Conservation (phyloP, 64 coral and sea anemone species). For the Stichodactyla helianthus region DNA sequence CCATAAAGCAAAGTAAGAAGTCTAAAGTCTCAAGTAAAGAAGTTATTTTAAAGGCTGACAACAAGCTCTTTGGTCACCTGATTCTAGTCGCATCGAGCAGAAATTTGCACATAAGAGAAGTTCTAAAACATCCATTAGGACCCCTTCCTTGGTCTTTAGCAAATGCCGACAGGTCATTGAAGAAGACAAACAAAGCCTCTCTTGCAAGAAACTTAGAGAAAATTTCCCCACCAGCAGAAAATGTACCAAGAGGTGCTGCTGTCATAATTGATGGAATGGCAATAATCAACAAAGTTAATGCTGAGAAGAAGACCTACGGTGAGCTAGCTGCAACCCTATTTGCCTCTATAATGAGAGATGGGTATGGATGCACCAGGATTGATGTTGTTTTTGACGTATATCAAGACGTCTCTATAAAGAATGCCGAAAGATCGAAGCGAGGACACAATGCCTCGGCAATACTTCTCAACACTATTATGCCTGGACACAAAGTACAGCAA, state of each 20-base stretch:
- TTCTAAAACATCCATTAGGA: conserved; percentile 32
- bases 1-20: conserved; percentile 41
- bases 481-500: conserved; percentile 24
- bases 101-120: conserved; percentile 39
- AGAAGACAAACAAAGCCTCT: conserved; percentile 47
- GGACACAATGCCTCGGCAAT: conserved; percentile 1
- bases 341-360: conserved; percentile 13
- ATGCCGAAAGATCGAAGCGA: conserved; percentile 34
- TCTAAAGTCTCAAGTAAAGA: conserved; percentile 42
- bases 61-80: conserved; percentile 54
- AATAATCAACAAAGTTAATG: conserved; percentile 35
- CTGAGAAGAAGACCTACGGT: conserved; percentile 41
- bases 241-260: conserved; percentile 30
- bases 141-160: conserved; percentile 39
- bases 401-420: conserved; percentile 40
- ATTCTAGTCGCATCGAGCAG: conserved; percentile 40
- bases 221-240: conserved; percentile 30
- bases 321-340: conserved; percentile 39
- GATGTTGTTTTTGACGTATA: conserved; percentile 41
- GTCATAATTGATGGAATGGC: conserved; percentile 46
- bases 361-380: conserved; percentile 20
- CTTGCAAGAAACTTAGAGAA: conserved; percentile 25
- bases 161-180: conserved; percentile 20
- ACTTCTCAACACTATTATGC: conserved; percentile 22
- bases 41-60: conserved; percentile 51